Base-by-base conservation (phyloP, 2,113 vertebrate genomes). In the Procavia capensis region DNA sequence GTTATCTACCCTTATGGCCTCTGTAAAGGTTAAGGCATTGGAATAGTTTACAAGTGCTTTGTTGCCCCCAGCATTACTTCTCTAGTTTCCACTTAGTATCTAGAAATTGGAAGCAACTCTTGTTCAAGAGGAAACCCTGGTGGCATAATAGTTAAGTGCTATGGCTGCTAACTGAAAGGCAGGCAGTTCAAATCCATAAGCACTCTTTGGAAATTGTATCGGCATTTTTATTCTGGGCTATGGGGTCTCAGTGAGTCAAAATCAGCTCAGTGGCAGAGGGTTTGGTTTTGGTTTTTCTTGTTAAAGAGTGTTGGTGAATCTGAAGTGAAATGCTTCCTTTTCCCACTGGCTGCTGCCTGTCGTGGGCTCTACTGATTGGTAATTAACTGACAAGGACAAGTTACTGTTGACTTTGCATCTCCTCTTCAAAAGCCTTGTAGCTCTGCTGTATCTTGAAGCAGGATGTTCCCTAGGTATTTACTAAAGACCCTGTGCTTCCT, bases 41-140 rank as follows among this genome's bases (percentile, higher is more conserved):
- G 59, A 90, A 45, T 78, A 75, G 45, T 63, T 94, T 39, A 36
- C 20, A 24, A 2, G 85, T 84, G 61, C 82, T 76, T 89, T 84
- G 63, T 59, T 36, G 50, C 22, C 50, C 43, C 39, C 1, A 29
- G 22, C 0, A 0, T 74, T 41, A 43, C 61, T 80, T 83, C 47
- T 76, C 7, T 78, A 24, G 17, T 90, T 95, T 90, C 82, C 68
- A 29, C 7, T n/a, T 16, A 34, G 81, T 74, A 45, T 74, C 83
- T 85, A 82, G 50, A 75, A 43, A 64, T 82, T 82, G 75, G 89
- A 95, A 94, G 39, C 66, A 25, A 84, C 61, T 91, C 84, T 86
- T 80, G 41, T 63, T 88, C 50, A 90, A 92, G 45, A 70, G 41
- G n/a, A n/a, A n/a, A n/a, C n/a, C n/a, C n/a, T n/a, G n/a, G n/a